Percentiles rank a stretch among this genome's conserved stretches.
Evolutionary conservation across 2,113 vertebrate species (phyloP).

Genomic region (Electrona antarctica): DNA sequence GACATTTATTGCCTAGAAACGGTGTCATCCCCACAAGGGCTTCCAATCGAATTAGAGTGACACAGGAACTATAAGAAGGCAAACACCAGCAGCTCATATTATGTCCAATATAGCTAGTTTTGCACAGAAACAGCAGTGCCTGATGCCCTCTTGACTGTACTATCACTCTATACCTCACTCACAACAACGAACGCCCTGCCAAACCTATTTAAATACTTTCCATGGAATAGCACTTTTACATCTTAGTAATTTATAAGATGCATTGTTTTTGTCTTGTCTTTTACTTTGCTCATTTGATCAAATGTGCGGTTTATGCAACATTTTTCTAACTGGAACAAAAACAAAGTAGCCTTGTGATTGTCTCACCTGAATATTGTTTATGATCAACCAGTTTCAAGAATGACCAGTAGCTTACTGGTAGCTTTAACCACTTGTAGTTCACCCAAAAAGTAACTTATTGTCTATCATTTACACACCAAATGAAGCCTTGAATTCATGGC

Average conservation of each 20-base stretch:
- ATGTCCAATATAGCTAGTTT: slow-evolving; percentile 25
- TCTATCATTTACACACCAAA: no score
- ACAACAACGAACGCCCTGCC: background rate
- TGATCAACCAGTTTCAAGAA: background rate
- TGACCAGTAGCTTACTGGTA: background rate
- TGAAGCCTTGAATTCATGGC: no score
- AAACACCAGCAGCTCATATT: slow-evolving; percentile 25
- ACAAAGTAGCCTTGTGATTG: background rate
- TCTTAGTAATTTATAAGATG: background rate
- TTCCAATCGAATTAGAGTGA: slow-evolving; percentile 29
- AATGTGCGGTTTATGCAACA: slow-evolving; percentile 15
- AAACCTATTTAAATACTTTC: slow-evolving; percentile 2
- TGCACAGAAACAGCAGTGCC: slow-evolving; percentile 71
- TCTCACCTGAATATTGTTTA: slow-evolving; percentile 19
- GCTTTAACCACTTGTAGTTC: no score
- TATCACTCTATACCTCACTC: slow-evolving; percentile 51
- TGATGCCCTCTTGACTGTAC: slow-evolving; percentile 34
- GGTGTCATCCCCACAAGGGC: slow-evolving; percentile 12
- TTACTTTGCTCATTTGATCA: background rate
- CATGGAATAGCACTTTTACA: background rate
- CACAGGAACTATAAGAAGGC: slow-evolving; percentile 17
- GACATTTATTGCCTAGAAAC: slow-evolving; percentile 18
- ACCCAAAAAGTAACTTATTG: no score
- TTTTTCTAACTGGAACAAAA: background rate
- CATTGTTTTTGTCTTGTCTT: slow-evolving; percentile 9